Evolutionary conservation across 2,888 invertebrate species (phyloP).

Genomic region (Cheilosia grossa): DNA sequence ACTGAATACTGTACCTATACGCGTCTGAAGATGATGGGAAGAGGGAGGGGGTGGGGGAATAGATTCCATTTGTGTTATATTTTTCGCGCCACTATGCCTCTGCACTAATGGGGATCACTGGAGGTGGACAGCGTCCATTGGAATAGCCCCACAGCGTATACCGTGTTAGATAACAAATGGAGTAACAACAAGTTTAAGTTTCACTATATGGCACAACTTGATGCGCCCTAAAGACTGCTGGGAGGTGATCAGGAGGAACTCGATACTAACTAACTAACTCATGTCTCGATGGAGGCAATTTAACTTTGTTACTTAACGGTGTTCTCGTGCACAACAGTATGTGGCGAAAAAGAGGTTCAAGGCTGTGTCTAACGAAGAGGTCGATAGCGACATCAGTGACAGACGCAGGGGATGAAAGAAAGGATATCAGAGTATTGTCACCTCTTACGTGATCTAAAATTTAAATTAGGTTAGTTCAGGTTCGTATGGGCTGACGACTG

Average conservation of each 20-base stretch:
- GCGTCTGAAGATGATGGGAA: slow-evolving; percentile 20
- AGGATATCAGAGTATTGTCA: too few species aligned
- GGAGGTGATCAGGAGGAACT: background rate
- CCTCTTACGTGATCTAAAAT: too few species aligned
- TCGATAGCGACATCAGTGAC: too few species aligned
- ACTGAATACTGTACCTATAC: background rate
- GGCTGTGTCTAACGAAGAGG: background rate
- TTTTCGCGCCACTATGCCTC: slow-evolving; percentile 38
- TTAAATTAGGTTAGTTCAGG: too few species aligned
- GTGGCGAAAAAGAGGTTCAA: background rate
- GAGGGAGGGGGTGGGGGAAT: slow-evolving; percentile 15
- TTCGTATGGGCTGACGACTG: too few species aligned
- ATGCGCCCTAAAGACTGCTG: background rate
- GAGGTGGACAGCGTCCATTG: slow-evolving; percentile 63
- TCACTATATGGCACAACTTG: slow-evolving; percentile 41
- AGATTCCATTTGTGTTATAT: slow-evolving; percentile 38
- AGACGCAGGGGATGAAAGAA: too few species aligned
- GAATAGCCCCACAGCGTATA: slow-evolving; percentile 44
- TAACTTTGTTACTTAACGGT: slow-evolving; percentile 52
- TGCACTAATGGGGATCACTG: slow-evolving; percentile 52
- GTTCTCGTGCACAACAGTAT: slow-evolving; percentile 17
- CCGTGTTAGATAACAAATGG: slow-evolving; percentile 62
- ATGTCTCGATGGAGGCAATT: slow-evolving; percentile 47
- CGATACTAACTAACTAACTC: slow-evolving; percentile 54
- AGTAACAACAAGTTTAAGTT: slow-evolving; percentile 49